A percentile compares a stretch with the other conserved stretches of the same genome.
These are phyloP conservation scores for Polypedilum pembai DNA, from an alignment of 1,140 invertebrate species.

Conservation along the genomic window DNA sequence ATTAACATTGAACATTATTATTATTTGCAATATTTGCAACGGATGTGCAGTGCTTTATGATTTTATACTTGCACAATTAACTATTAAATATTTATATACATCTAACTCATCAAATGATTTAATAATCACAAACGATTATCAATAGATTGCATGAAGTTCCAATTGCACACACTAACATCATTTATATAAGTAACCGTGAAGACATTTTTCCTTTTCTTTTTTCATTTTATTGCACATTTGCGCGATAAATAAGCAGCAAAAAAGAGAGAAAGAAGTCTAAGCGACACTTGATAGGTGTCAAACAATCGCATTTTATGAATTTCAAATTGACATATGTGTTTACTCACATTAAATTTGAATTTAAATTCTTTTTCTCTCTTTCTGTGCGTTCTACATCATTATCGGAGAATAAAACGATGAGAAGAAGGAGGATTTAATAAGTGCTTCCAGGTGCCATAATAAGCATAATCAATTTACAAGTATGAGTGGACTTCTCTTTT, in stretches of 20 bases:
- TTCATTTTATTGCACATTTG: neutral
- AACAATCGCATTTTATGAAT: conserved; percentile 22
- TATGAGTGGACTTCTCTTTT: too few relatives aligned
- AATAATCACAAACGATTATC: neutral
- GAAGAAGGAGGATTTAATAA: too few relatives aligned
- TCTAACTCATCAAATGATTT: neutral
- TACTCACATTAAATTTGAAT: neutral
- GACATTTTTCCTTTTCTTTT: neutral
- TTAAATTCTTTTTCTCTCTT: neutral
- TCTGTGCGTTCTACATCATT: too few relatives aligned
- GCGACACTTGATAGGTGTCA: conserved; percentile 25
- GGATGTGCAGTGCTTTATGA: neutral
- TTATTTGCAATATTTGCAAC: conserved; percentile 1
- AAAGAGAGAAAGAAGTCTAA: conserved; percentile 4
- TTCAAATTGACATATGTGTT: conserved; percentile 22
- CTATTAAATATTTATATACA: neutral
- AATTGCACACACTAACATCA: neutral
- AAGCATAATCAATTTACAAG: too few relatives aligned
- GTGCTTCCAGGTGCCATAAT: too few relatives aligned
- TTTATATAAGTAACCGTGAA: conserved; percentile 17
- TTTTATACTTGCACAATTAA: neutral
- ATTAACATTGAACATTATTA: conserved; percentile 14
- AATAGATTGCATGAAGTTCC: too few relatives aligned
- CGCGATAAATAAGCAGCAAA: neutral
- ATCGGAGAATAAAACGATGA: too few relatives aligned